Evolutionary conservation across 1,140 invertebrate genomes (phyloP), one percentile per base, ranked within the genome.

Genomic region (Musca domestica): DNA sequence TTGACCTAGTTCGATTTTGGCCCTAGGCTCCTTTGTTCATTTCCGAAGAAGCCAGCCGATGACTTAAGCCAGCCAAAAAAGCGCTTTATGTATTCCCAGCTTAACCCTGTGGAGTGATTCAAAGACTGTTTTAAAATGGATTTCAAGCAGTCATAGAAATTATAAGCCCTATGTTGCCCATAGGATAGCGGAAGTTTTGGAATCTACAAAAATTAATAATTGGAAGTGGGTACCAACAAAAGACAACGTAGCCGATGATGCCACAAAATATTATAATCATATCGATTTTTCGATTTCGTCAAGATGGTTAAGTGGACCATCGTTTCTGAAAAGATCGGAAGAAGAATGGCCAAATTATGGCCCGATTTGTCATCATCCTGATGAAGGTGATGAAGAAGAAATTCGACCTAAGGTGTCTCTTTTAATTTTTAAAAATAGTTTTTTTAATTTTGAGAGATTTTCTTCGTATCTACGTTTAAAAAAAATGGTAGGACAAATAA

Each of bases 161-260:
- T 67, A 54, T 19, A 67, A 67, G 20, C 25, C 65, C 0, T 56
- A 46, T 22, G 48, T 67, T 10, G 65, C n/a, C 4, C 65, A 41
- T 41, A 9, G 65, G 19, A 54, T 54, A 12, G 49, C 65, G 6
- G 65, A 67, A 67, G 51, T 67, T 14, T 14, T 54, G 17, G 27
- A 12, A 1, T 54, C 14, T 3, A 66, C n/a, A n/a, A 22, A 56
- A 20, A n/a, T 22, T 14, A 9, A 22, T 14, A 25, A 54, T 14
- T 67, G 27, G 66, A 41, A 23, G 10, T 56, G 66, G 51, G 30
- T 67, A 1, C 48, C 25, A 12, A 54, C 66, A 2, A 19, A 46
- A 12, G 27, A 56, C 3, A 56, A 54, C n/a, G 27, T 15, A 3
- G 66, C 66, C 14, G 51, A 67, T 19, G 51, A 17, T 34, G 66